Conservation (phyloP, 2,888 invertebrate genomes). For the Drosophila limbata region DNA sequence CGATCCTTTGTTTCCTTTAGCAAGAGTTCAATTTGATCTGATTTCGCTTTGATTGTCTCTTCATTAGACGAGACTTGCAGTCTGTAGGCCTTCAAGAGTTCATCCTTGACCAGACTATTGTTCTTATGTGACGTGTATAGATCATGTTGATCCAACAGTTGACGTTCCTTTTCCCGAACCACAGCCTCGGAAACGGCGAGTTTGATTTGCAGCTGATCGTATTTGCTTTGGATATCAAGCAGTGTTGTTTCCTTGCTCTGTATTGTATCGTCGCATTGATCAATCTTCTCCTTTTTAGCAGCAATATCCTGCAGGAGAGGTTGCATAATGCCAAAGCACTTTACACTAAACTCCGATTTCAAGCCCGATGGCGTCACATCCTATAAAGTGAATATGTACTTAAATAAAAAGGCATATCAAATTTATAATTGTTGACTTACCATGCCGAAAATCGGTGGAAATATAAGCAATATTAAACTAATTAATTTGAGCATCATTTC, state of each 20-base stretch:
- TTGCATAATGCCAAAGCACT: constrained; percentile 6
- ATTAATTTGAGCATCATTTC: background rate
- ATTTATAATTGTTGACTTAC: background rate
- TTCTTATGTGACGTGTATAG: background rate
- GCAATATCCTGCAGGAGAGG: constrained; percentile 17
- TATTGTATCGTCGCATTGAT: constrained; percentile 7
- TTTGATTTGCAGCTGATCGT: constrained; percentile 5
- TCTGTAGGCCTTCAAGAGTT: background rate
- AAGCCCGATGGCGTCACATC: background rate
- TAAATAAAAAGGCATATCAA: background rate
- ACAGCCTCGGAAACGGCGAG: constrained; percentile 8
- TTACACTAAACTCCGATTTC: constrained; percentile 5
- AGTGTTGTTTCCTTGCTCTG: background rate
- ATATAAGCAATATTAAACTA: background rate
- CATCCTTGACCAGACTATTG: constrained; percentile 20
- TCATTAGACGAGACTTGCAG: constrained; percentile 1
- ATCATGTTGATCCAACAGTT: constrained; percentile 6
- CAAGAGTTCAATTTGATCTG: constrained; percentile 9
- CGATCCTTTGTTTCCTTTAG: background rate
- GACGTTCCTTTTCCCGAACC: constrained; percentile 12
- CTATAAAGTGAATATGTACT: background rate
- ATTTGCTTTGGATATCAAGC: background rate
- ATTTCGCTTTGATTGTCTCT: background rate
- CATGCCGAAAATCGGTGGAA: background rate
- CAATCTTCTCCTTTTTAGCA: constrained; percentile 4